Evolutionary conservation across 2,113 vertebrate species (phyloP), one percentile per base, ranked within the genome.

Genomic region (Saccopteryx leptura): DNA sequence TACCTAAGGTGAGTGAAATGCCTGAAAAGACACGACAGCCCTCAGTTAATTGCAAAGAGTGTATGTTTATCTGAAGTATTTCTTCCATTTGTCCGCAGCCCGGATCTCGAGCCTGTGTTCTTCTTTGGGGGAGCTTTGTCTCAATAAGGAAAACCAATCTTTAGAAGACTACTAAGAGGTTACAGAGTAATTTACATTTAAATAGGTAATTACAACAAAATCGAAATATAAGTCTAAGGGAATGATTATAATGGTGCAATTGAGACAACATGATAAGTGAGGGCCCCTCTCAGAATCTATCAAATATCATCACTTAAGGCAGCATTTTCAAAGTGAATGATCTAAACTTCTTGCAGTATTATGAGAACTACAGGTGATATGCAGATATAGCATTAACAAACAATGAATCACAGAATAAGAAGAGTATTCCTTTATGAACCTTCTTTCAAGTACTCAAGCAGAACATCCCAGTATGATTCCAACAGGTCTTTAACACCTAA

Each of bases 201-300:
- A 97, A 97, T 97, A 95, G 97, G 97, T 97, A 97, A 97, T 98
- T 97, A 97, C 91, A 96, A 93, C 95, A 97, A 97, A 96, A 96
- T 97, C 94, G 89, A 98, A 98, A 95, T 80, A 97, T 90, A 97
- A 94, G 96, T 96, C 93, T 96, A 97, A 96, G 92, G 82, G 78
- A 96, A 94, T 86, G 66, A 96, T 93, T 88, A 83, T 76, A 91
- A 94, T 13, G 79, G 95, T 68, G 65, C 69, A 83, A 84, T 91
- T 61, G n/a, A 88, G 74, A 93, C 91, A 96, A 80, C 46, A 54
- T 56, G 83, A 91, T 68, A 83, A 87, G 94, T 12, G 68, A 69
- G 66, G 80, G 72, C 54, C 48, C 81, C 31, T 39, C 63, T 91
- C n/a, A 33, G 93, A 33, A 58, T 61, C 93, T 33, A 65, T 68